Evolutionary conservation across 2,113 vertebrate species (phyloP), one percentile per base, ranked within the genome.

Genomic region (Forbesichthys agassizii): DNA sequence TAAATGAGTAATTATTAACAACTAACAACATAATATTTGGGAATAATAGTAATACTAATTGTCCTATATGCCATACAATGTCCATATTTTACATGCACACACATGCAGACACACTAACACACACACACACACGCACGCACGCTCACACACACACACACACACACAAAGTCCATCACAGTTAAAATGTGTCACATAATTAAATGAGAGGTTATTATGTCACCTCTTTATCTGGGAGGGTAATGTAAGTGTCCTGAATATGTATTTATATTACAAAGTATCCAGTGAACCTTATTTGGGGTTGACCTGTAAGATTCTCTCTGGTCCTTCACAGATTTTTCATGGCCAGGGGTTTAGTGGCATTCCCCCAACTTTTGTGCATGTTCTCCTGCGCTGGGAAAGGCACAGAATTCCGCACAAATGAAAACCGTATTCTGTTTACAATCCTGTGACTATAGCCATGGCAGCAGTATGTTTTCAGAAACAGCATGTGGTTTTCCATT

Each of bases 401-500:
- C 52, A 68, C 33, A 86, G 62, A 83, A 90, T 89, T 89, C 84
- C 86, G 68, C 33, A 81, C 70, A 86, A 90, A 90, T 88, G 57
- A 84, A 86, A 73, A 88, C 79, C 87, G 89, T 69, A 88, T 75
- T 86, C 42, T 82, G 78, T 82, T 83, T 84, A 83, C 64, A 69
- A 61, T 66, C 66, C 73, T 58, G 75, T 62, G 68, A 78, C 71
- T 73, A 58, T 58, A 79, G 64, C 36, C 75, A 20, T 75, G 75
- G 73, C 79, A 73, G 69, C 69, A 71, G 69, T 80, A 64, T 13
- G 16, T 70, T 72, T 63, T 74, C 55, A 56, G 9, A 74, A 67
- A 66, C 68, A 16, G 33, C 48, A 14, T 77, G 81, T 52, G 69
- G 61, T 83, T 79, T 67, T 46, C 54, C 16, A 20, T 20, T 10